phyloP scores from a whole-genome alignment of 2,797 vertebrate species.

The Cossypha polioptera region DNA sequence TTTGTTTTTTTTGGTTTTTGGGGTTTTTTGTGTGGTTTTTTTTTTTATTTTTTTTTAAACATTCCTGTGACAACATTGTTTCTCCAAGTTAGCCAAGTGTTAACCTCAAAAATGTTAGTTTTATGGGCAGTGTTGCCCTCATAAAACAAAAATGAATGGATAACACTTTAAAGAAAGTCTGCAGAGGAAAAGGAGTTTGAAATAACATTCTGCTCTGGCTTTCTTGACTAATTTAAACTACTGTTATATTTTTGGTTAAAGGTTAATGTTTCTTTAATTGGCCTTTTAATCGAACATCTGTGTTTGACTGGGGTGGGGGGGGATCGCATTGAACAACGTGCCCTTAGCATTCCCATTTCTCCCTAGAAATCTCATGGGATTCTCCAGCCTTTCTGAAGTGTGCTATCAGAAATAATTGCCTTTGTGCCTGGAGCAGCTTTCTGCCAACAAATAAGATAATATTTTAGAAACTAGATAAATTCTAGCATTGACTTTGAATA shows the following conservation, averaged over 20 bases:
- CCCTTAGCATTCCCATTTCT: background rate
- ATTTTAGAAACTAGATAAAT: background rate
- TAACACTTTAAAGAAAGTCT: constrained; percentile 39
- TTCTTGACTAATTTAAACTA: constrained; percentile 60
- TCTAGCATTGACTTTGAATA: background rate
- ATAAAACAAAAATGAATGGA: constrained; percentile 56
- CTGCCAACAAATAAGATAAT: background rate
- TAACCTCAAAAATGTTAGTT: constrained; percentile 59
- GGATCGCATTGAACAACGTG: background rate
- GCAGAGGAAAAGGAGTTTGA: constrained; percentile 43
- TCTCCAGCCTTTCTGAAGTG: background rate
- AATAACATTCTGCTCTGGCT: constrained; percentile 51
- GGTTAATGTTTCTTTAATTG: constrained; percentile 65
- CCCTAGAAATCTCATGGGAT: background rate
- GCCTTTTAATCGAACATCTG: constrained; percentile 53
- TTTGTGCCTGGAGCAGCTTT: background rate
- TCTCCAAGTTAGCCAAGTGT: constrained; percentile 46
- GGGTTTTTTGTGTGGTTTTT: too few relatives aligned
- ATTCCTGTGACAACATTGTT: constrained; percentile 42
- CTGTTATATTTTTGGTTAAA: constrained; percentile 65
- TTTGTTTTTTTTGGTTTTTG: background rate
- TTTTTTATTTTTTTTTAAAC: background rate
- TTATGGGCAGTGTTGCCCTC: constrained; percentile 51
- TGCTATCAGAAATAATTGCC: background rate
- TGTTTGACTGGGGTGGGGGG: background rate